A percentile compares a stretch with the other conserved stretches of the same genome.
phyloP scores from a whole-genome alignment of 2,888 invertebrate species.

The Plusia festucae region DNA sequence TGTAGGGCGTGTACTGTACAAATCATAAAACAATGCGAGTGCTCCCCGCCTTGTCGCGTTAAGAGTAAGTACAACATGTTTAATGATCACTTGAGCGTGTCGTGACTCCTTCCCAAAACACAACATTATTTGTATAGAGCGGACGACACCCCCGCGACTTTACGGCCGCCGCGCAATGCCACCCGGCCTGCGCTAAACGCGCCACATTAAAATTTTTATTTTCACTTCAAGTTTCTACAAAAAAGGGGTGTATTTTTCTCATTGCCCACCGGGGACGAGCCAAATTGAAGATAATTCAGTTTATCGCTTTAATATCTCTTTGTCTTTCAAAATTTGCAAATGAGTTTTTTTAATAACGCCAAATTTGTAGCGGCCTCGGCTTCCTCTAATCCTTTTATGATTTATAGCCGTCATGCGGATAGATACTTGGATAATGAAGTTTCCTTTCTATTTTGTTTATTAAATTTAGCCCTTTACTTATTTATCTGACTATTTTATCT shows the following conservation, averaged over 20 bases:
- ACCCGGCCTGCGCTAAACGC: constrained; percentile 55
- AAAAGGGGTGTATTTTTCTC: constrained; percentile 75
- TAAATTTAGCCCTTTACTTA: constrained; percentile 65
- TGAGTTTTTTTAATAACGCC: constrained; percentile 88
- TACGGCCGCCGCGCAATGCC: constrained; percentile 39
- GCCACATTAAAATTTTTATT: constrained; percentile 80
- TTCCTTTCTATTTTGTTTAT: constrained; percentile 70
- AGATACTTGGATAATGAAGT: constrained; percentile 73
- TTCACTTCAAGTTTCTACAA: constrained; percentile 66
- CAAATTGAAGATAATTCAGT: constrained; percentile 84
- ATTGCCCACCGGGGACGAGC: constrained; percentile 71
- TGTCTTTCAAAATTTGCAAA: constrained; percentile 88
- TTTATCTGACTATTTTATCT: constrained; percentile 42
- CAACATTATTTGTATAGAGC: constrained; percentile 55
- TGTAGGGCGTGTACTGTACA: neutral
- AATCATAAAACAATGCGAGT: neutral
- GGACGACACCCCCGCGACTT: constrained; percentile 62
- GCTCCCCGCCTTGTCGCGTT: constrained; percentile 11
- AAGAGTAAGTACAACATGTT: constrained; percentile 23
- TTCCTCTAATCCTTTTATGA: constrained; percentile 81
- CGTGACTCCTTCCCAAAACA: constrained; percentile 30
- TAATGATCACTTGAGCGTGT: constrained; percentile 41
- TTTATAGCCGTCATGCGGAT: constrained; percentile 76
- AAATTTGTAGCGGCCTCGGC: constrained; percentile 80
- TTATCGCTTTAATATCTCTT: constrained; percentile 87